Conservation (phyloP, 2,797 vertebrate genomes). For the Sphaeramia orbicularis region DNA sequence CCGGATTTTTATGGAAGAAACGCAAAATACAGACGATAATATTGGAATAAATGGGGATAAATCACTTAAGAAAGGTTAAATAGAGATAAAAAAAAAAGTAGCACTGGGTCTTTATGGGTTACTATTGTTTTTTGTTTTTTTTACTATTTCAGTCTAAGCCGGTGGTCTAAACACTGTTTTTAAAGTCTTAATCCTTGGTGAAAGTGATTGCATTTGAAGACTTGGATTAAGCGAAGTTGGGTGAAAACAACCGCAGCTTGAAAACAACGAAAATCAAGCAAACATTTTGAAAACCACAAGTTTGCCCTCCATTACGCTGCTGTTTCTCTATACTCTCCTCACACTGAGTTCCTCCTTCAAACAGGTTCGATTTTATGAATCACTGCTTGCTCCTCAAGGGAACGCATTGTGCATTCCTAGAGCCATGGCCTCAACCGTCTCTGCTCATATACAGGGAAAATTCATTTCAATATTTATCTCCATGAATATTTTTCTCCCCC, state of each 20-base stretch:
- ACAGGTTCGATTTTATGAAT: constrained; percentile 81
- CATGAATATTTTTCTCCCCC: constrained; percentile 83
- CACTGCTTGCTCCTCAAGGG: constrained; percentile 75
- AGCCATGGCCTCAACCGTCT: constrained; percentile 66
- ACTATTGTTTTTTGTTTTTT: too few relatives aligned
- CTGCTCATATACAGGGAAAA: constrained; percentile 80
- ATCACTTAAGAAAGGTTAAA: too few relatives aligned
- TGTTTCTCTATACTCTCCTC: constrained; percentile 58
- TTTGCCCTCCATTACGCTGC: constrained; percentile 45
- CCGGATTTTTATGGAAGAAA: too few relatives aligned
- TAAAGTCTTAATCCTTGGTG: too few relatives aligned
- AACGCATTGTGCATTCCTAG: constrained; percentile 71
- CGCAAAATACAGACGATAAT: too few relatives aligned
- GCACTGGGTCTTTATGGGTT: too few relatives aligned
- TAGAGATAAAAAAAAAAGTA: too few relatives aligned
- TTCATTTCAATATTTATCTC: constrained; percentile 90
- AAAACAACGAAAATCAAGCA: constrained; percentile 32
- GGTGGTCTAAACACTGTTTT: background rate
- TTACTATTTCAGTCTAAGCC: too few relatives aligned
- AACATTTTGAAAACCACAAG: constrained; percentile 45
- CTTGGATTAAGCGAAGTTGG: constrained; percentile 18
- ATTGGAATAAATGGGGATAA: too few relatives aligned
- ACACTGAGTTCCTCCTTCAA: constrained; percentile 68
- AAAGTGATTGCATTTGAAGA: too few relatives aligned
- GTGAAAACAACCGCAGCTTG: constrained; percentile 28